Evolutionary conservation across 2,888 invertebrate species (phyloP).

Genomic region (Yponomeuta malinellus): DNA sequence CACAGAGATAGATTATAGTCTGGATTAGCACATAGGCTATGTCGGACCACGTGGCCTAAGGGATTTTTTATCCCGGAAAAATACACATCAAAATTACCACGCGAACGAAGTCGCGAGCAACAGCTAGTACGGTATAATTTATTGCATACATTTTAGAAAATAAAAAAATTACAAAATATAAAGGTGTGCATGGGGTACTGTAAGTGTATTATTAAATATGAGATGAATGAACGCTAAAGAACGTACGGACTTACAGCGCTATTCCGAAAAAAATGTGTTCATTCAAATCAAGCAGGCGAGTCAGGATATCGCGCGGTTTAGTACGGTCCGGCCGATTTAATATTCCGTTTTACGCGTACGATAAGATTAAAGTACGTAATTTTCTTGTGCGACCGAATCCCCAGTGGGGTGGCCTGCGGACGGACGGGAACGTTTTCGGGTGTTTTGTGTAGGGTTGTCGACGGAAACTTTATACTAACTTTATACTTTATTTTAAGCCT

Average conservation of each 20-base stretch:
- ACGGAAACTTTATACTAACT: background rate
- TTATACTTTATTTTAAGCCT: background rate
- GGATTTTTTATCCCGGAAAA: too few species aligned
- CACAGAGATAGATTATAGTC: too few species aligned
- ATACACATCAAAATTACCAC: too few species aligned
- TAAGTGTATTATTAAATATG: too few species aligned
- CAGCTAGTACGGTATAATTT: too few species aligned
- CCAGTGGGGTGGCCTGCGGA: slow-evolving; percentile 45
- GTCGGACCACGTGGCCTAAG: too few species aligned
- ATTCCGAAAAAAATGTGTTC: slow-evolving; percentile 49
- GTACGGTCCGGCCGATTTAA: slow-evolving; percentile 65
- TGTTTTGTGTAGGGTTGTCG: slow-evolving; percentile 11
- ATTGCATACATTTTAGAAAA: too few species aligned
- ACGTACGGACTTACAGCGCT: slow-evolving; percentile 22
- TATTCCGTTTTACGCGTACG: slow-evolving; percentile 71
- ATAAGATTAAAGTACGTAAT: slow-evolving; percentile 76
- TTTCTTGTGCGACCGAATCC: slow-evolving; percentile 54
- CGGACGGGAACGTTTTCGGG: background rate
- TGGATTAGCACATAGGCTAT: too few species aligned
- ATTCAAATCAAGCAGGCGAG: slow-evolving; percentile 27
- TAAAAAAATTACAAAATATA: too few species aligned
- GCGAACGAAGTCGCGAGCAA: too few species aligned
- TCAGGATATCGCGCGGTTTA: slow-evolving; percentile 39
- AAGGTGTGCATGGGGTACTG: too few species aligned
- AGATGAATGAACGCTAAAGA: too few species aligned